Percentiles rank a stretch among this genome's conserved stretches.
Evolutionary conservation across 2,888 invertebrate species (phyloP).

Genomic region (Cinara cedri): DNA sequence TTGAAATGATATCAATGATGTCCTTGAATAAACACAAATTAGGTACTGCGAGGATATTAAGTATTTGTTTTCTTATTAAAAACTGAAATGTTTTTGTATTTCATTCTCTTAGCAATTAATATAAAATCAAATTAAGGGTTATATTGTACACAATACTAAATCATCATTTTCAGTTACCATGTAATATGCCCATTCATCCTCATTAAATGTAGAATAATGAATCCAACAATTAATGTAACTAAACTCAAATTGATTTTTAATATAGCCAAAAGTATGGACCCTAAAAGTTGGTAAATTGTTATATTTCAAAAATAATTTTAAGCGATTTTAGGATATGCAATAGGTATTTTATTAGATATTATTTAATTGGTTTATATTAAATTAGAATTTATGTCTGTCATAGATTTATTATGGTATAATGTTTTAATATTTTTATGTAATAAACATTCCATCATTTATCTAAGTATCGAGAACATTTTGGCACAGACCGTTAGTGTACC

Average conservation of each 20-base stretch:
- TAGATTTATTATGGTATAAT: conserved; percentile 26
- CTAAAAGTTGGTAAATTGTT: conserved; percentile 11
- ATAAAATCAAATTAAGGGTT: conserved; percentile 34
- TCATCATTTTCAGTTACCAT: conserved; percentile 49
- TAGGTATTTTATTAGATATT: conserved; percentile 31
- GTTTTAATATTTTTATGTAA: conserved; percentile 38
- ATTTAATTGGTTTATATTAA: conserved; percentile 38
- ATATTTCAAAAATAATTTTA: conserved; percentile 30
- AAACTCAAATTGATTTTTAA: conserved; percentile 19
- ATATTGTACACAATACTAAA: conserved; percentile 13
- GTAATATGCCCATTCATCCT: conserved; percentile 12
- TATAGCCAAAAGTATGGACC: conserved; percentile 5
- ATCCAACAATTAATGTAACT: conserved; percentile 12
- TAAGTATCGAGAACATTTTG: background rate
- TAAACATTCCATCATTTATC: conserved; percentile 46
- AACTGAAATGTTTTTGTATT: conserved; percentile 9
- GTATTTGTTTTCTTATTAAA: background rate
- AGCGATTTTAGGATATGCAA: conserved; percentile 11
- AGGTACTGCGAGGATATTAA: conserved; percentile 17
- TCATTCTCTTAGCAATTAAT: conserved; percentile 24
- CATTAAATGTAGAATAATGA: conserved; percentile 31
- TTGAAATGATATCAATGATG: conserved; percentile 37
- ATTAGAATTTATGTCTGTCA: conserved; percentile 23
- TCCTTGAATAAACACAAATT: conserved; percentile 33
- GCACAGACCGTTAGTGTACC: background rate